Evolutionary conservation across 2,113 vertebrate species (phyloP).

Genomic region (Xiphophorus maculatus): DNA sequence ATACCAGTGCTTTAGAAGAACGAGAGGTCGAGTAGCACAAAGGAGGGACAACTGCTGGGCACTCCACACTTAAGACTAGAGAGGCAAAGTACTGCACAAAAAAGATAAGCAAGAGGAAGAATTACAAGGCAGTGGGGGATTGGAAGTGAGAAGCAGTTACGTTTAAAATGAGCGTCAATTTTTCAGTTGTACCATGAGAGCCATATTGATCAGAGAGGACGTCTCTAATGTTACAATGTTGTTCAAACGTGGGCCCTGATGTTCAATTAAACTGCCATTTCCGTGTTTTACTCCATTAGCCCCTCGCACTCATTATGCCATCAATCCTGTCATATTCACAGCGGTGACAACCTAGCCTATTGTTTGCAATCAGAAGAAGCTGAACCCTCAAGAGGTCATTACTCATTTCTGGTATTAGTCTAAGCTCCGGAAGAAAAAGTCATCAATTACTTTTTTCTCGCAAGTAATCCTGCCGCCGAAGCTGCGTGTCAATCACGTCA

Average conservation of each 20-base stretch:
- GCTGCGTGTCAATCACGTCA: slow-evolving; percentile 64
- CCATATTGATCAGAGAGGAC: slow-evolving; percentile 33
- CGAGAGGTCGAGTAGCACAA: slow-evolving; percentile 55
- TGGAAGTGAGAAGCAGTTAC: slow-evolving; percentile 16
- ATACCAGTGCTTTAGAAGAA: slow-evolving; percentile 44
- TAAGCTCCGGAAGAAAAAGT: slow-evolving; percentile 56
- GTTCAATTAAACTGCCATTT: slow-evolving; percentile 72
- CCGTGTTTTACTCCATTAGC: slow-evolving; percentile 68
- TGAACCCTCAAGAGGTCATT: slow-evolving; percentile 65
- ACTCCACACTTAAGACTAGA: slow-evolving; percentile 39
- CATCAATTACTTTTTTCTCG: slow-evolving; percentile 69
- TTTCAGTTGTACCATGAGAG: slow-evolving; percentile 11
- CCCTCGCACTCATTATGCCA: slow-evolving; percentile 52
- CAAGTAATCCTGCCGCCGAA: slow-evolving; percentile 53
- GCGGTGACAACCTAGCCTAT: slow-evolving; percentile 62
- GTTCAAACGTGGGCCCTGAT: slow-evolving; percentile 35
- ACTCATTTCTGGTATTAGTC: slow-evolving; percentile 69
- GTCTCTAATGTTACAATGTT: slow-evolving; percentile 47
- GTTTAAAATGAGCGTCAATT: slow-evolving; percentile 17
- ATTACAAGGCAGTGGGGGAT: slow-evolving; percentile 22
- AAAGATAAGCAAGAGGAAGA: slow-evolving; percentile 34
- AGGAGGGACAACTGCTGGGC: slow-evolving; percentile 50
- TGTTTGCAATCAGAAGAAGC: slow-evolving; percentile 66
- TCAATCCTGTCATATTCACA: slow-evolving; percentile 60
- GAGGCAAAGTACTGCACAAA: slow-evolving; percentile 27